Evolutionary conservation across 2,113 vertebrate species (phyloP), one percentile per base, ranked within the genome.

Genomic region (Rhadina sibilatrix): DNA sequence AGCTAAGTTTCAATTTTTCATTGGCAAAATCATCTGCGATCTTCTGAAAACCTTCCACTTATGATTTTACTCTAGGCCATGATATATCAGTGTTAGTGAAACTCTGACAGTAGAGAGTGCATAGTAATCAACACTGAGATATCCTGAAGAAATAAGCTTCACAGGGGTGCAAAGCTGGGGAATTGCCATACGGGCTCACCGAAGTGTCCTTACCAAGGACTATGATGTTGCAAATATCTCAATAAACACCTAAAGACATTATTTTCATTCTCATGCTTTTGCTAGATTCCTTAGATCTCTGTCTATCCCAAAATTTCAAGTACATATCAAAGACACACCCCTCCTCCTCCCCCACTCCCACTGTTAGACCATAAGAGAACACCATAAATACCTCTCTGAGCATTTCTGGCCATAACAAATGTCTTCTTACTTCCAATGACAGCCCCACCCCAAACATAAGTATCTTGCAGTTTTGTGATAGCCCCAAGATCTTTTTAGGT

Each of bases 301-400:
- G 15, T 65, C 38, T 75, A 23, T 38, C 12, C 42, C 21, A n/a
- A 66, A 33, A 56, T 83, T 83, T 56, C 12, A 69, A 85, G 15
- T 5, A 38, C 28, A 30, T 52, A 11, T 23, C 9, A 66, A 79
- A 76, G 35, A 2, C 38, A 44, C 12, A 42, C 0, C 5, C 2
- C 23, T 72, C 5, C 10, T 49, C 18, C 20, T 49, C 3, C 10
- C 13, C 12, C 11, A 59, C 2, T 50, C 33, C 38, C 28, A 66
- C 35, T 8, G 3, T 6, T 54, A 38, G 11, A 37, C 6, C 3
- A 0, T 11, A 37, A 65, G 9, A 25, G 4, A 78, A 10, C 18
- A 54, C 12, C 31, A 30, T 23, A 53, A 53, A n/a, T 18, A 47
- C 16, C 10, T 52, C 5, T 28, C 3, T 74, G 21, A 37, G 33